Evolutionary conservation across 2,113 vertebrate species (phyloP).

Genomic region (Pelobates fuscus): DNA sequence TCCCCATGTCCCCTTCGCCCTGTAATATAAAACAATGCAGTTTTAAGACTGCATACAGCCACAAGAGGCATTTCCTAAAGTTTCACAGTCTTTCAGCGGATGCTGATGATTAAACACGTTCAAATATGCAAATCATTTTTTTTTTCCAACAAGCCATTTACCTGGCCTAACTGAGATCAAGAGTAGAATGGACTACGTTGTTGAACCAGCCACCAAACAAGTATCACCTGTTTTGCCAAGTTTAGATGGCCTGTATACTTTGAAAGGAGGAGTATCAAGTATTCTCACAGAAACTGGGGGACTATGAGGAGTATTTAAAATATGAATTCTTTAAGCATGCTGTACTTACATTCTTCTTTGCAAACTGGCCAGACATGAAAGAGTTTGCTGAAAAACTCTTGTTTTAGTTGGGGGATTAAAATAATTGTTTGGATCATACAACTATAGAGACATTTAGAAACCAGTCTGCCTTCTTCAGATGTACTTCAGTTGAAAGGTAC

Average conservation of each 20-base stretch:
- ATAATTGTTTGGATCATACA: neutral
- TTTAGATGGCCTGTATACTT: neutral
- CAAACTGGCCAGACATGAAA: conserved; percentile 17
- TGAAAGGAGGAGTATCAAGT: neutral
- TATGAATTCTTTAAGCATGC: conserved; percentile 10
- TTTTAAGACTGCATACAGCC: no score
- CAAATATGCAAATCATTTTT: no score
- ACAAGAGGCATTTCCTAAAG: no score
- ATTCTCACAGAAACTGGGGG: neutral
- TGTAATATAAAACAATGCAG: no score
- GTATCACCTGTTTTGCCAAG: neutral
- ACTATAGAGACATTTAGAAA: neutral
- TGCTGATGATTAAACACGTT: no score
- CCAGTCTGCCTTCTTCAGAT: neutral
- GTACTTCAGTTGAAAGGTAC: neutral
- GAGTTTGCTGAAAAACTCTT: neutral
- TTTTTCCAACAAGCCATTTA: no score
- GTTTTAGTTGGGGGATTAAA: conserved; percentile 10
- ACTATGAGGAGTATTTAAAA: conserved; percentile 15
- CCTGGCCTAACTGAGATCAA: no score
- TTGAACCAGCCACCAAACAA: neutral
- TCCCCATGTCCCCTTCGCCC: no score
- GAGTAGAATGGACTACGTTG: neutral
- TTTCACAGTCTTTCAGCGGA: no score
- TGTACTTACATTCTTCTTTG: neutral